phyloP scores from a whole-genome alignment of 2,888 invertebrate species.

The Acanthosepion esculentum region DNA sequence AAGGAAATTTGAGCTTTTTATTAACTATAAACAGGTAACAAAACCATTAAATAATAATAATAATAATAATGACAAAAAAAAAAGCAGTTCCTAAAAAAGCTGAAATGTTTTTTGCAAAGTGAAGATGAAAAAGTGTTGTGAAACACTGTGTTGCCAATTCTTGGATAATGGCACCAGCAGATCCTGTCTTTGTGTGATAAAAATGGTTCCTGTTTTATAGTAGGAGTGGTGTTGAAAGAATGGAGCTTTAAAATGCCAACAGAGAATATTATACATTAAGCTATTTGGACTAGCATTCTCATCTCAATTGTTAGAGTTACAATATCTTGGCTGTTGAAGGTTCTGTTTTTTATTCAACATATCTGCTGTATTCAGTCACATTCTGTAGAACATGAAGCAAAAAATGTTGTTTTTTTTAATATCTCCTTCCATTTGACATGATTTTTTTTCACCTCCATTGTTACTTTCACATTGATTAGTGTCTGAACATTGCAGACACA shows the following conservation, averaged over 20 bases:
- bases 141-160: neutral
- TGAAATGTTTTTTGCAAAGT: neutral
- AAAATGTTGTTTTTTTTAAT: no score
- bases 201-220: neutral
- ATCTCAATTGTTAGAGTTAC: no score
- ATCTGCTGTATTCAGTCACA: no score
- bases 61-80: neutral
- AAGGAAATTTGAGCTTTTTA: neutral
- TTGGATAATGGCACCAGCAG: neutral
- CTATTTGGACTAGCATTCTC: no score
- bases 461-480: no score
- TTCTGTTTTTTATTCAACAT: no score
- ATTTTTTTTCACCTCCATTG: no score
- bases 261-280: no score
- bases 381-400: no score
- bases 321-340: no score
- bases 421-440: no score
- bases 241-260: neutral
- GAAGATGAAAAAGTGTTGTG: neutral
- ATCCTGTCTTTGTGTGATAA: neutral
- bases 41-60: neutral
- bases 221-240: neutral
- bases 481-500: no score
- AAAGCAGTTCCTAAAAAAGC: neutral
- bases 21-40: slow-evolving; percentile 23